A percentile compares a stretch with the other conserved stretches of the same genome.
Evolutionary conservation across 2,797 vertebrate genomes (phyloP).

Genomic region (Dryobates pubescens): DNA sequence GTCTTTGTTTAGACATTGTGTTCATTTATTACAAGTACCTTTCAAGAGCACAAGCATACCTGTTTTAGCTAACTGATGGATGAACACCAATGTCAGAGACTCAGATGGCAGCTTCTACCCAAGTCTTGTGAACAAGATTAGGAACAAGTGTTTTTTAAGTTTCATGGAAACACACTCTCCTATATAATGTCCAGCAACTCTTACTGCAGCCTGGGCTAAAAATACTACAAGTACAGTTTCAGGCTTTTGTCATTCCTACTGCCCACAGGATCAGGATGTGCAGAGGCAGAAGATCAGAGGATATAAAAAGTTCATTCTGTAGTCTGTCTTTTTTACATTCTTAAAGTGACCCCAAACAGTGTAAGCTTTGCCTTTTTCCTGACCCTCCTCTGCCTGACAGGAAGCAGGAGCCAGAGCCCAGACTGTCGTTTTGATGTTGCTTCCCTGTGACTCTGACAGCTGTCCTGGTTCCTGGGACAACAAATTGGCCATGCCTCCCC

Average conservation of each 20-base stretch:
- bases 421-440: background rate
- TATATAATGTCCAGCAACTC: background rate
- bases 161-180: background rate
- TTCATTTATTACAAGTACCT: background rate
- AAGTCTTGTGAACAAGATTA: background rate
- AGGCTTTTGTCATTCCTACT: slow-evolving; percentile 55
- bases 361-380: slow-evolving; percentile 1
- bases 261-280: slow-evolving; percentile 54
- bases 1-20: fast-evolving
- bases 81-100: background rate
- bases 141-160: background rate
- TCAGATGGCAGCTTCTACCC: background rate
- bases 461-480: background rate
- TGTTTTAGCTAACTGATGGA: background rate
- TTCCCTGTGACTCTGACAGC: background rate
- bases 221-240: slow-evolving; percentile 16
- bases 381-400: background rate
- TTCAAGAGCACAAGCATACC: background rate
- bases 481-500: fast-evolving
- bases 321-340: slow-evolving; percentile 33
- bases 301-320: slow-evolving; percentile 41
- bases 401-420: background rate
- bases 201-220: slow-evolving; percentile 19
- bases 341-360: slow-evolving; percentile 21
- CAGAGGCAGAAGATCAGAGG: slow-evolving; percentile 50